Percentiles rank a stretch among this genome's conserved stretches.
Conservation (phyloP, 2,113 vertebrate genomes). For the Donacobius atricapilla region DNA sequence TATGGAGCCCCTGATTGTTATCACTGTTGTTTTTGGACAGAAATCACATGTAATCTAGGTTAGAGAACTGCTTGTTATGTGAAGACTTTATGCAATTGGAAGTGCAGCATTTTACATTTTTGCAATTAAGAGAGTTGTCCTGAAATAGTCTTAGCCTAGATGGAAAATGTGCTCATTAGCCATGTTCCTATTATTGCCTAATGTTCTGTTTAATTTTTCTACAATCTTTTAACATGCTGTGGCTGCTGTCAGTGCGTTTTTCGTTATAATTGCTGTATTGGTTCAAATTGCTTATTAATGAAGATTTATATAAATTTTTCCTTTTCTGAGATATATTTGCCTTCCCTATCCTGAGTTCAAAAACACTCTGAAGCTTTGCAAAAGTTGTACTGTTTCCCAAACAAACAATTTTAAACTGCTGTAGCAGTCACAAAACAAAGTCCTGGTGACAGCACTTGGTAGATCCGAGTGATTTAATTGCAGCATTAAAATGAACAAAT, state of each 20-base stretch:
- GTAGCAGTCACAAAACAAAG: background rate
- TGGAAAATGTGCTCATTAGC: slow-evolving; percentile 41
- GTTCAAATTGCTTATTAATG: background rate
- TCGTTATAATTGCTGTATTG: background rate
- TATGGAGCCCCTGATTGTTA: background rate
- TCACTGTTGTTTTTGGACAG: background rate
- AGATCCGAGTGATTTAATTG: background rate
- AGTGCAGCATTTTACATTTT: background rate
- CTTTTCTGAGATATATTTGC: background rate
- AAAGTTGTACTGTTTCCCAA: background rate
- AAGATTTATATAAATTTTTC: background rate
- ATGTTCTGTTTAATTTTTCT: background rate
- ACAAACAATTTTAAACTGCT: background rate
- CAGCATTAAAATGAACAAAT: background rate
- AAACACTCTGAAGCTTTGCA: background rate
- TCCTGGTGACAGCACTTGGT: slow-evolving; percentile 15
- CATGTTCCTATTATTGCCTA: background rate
- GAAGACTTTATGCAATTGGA: background rate
- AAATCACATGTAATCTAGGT: background rate
- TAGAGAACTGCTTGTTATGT: background rate
- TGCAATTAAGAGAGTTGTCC: slow-evolving; percentile 10
- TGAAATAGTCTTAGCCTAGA: slow-evolving; percentile 15
- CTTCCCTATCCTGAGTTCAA: accelerated
- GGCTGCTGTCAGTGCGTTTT: background rate
- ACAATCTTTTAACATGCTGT: background rate